These are phyloP conservation scores for Heterocephalus glaber DNA, from an alignment of 2,113 vertebrate species.

Conservation along the genomic window DNA sequence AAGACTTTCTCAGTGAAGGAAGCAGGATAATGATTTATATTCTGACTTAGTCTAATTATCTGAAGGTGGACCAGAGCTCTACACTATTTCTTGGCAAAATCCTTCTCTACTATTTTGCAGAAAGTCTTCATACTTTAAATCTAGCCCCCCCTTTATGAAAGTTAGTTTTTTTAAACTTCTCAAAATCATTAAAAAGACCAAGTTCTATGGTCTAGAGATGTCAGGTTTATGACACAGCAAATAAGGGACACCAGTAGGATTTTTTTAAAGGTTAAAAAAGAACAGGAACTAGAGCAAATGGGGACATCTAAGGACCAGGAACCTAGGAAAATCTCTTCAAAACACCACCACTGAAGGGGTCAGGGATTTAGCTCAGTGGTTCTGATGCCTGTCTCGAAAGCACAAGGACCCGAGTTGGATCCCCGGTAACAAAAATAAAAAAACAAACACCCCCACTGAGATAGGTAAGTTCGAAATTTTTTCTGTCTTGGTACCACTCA, in stretches of 20 bases:
- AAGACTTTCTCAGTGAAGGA: neutral
- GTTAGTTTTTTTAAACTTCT: neutral
- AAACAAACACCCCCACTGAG: neutral
- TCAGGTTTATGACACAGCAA: neutral
- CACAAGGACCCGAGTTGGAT: too few species aligned
- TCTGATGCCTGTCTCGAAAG: too few species aligned
- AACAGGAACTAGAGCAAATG: neutral
- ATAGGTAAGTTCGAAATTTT: neutral
- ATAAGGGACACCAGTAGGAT: neutral
- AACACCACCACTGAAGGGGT: neutral
- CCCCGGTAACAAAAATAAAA: too few species aligned
- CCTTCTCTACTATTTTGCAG: neutral
- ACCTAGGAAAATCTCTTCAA: neutral
- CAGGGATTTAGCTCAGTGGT: too few species aligned
- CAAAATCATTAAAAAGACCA: neutral
- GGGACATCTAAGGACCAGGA: neutral
- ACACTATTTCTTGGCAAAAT: neutral
- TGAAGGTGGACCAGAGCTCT: neutral
- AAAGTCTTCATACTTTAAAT: slow-evolving; percentile 34
- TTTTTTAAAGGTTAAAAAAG: neutral
- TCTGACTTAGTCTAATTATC: neutral
- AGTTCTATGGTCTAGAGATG: neutral
- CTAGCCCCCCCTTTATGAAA: neutral
- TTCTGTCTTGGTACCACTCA: neutral
- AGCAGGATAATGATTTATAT: neutral